These are phyloP conservation scores for Homalodisca vitripennis DNA, from an alignment of 1,140 invertebrate species.

Conservation along the genomic window DNA sequence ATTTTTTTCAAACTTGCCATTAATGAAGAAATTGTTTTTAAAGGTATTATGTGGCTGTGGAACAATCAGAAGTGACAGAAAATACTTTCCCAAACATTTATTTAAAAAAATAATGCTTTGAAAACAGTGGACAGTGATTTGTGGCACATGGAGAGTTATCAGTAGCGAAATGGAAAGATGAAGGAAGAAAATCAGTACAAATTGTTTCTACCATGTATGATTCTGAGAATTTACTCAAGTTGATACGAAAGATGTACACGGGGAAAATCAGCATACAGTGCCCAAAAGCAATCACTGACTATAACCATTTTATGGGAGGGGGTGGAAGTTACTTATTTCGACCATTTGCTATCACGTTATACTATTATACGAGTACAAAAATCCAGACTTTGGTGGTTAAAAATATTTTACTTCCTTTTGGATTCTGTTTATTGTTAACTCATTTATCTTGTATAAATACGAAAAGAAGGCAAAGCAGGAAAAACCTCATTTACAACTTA, in stretches of 20 bases:
- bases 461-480: not conserved
- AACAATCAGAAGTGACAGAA: not conserved
- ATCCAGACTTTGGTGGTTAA: constrained; percentile 29
- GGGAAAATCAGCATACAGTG: constrained; percentile 26
- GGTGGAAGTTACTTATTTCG: constrained; percentile 35
- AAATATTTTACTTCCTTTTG: constrained; percentile 32
- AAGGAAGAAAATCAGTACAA: constrained; percentile 20
- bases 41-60: not conserved
- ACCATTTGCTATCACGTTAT: constrained; percentile 31
- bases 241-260: constrained; percentile 27
- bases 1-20: not conserved
- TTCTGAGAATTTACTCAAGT: constrained; percentile 14
- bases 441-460: constrained; percentile 30
- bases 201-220: constrained; percentile 23
- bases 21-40: too few relatives aligned
- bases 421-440: constrained; percentile 32
- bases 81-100: not conserved
- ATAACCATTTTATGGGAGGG: constrained; percentile 36
- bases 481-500: too few relatives aligned
- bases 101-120: not conserved
- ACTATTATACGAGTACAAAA: constrained; percentile 34
- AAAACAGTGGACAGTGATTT: not conserved
- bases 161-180: constrained; percentile 30
- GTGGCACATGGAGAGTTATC: constrained; percentile 13
- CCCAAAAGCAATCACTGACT: constrained; percentile 29